Evolutionary conservation across 2,888 invertebrate species (phyloP).

Genomic region (Macroteleia sp.): DNA sequence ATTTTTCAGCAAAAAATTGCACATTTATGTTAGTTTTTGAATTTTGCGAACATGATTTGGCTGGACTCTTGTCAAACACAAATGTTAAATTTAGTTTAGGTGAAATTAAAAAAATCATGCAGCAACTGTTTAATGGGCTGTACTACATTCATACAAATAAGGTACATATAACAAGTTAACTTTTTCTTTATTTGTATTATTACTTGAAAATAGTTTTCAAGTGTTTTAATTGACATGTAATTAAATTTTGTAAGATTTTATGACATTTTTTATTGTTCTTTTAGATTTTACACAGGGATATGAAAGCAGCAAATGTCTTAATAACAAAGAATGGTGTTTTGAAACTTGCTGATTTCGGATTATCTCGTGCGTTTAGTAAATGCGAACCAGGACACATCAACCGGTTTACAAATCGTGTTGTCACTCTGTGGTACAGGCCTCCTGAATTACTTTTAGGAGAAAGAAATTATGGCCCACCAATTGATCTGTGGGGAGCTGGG

Average conservation of each 20-base stretch:
- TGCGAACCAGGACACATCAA: conserved; percentile 93
- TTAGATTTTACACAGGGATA: conserved; percentile 95
- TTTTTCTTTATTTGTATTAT: neutral
- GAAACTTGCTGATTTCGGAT: conserved; percentile 98
- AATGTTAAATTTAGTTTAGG: conserved; percentile 98
- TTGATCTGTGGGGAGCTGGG: conserved; percentile 98
- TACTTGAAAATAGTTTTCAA: too few species aligned
- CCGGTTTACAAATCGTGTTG: conserved; percentile 98
- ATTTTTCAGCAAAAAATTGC: too few species aligned
- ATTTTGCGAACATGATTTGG: conserved; percentile 99
- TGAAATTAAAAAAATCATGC: conserved; percentile 97
- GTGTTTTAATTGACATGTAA: too few species aligned
- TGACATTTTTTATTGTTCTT: neutral
- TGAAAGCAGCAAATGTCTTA: conserved; percentile 99
- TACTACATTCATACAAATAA: conserved; percentile 99
- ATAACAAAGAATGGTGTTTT: conserved; percentile 97
- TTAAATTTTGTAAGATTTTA: too few species aligned
- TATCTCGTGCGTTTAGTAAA: conserved; percentile 96
- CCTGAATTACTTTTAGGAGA: conserved; percentile 90
- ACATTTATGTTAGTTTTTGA: conserved; percentile 97
- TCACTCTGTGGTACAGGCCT: conserved; percentile 94
- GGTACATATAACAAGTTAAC: conserved; percentile 78
- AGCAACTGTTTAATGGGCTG: conserved; percentile 93
- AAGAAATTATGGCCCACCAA: conserved; percentile 97
- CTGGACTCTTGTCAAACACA: conserved; percentile 96